A percentile compares a stretch with the other conserved stretches of the same genome.
phyloP scores from a whole-genome alignment of 2,888 invertebrate genomes.

The Pseudolycoriella hygida region DNA sequence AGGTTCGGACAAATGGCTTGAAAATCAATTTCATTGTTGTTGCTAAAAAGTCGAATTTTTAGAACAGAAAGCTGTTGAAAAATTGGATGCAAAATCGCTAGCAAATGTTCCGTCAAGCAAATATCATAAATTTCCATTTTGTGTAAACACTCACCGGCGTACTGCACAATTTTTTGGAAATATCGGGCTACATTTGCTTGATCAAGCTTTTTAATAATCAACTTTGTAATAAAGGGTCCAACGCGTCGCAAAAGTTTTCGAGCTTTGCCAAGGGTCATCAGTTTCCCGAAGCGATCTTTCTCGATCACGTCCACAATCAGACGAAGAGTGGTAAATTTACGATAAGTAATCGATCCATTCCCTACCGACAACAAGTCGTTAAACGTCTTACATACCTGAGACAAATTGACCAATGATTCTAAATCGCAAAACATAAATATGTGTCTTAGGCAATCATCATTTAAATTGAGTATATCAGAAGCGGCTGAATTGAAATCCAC shows the following conservation, averaged over 20 bases:
- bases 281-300: neutral
- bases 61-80: neutral
- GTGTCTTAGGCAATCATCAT: constrained; percentile 1
- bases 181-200: neutral
- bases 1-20: neutral
- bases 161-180: neutral
- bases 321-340: too few species aligned
- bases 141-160: neutral
- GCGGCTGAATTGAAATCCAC: neutral
- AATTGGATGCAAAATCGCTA: neutral
- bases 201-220: neutral
- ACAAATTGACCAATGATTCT: neutral
- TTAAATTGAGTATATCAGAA: neutral
- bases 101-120: neutral
- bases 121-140: neutral
- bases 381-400: neutral
- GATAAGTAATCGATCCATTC: too few species aligned
- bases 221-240: neutral
- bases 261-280: neutral
- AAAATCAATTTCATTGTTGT: constrained; percentile 2
- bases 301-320: neutral
- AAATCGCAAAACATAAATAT: neutral
- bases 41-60: neutral
- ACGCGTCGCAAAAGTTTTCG: neutral
- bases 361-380: neutral